Evolutionary conservation across 2,888 invertebrate species (phyloP), one percentile per base, ranked within the genome.

Genomic region (Sclerodermus sp.): DNA sequence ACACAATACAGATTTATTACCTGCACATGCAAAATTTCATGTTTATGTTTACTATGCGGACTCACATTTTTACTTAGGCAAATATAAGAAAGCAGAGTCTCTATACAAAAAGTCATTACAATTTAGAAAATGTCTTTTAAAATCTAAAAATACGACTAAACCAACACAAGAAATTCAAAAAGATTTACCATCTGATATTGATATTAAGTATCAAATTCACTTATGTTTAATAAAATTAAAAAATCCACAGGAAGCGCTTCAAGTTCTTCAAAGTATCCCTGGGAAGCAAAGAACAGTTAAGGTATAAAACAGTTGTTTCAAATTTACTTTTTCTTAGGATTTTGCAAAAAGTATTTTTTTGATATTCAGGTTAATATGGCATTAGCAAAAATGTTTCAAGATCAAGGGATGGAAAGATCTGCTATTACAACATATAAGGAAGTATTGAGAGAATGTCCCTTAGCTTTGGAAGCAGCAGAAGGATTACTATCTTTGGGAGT

Each of bases 381-480:
- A 10, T 74, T 92, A 45, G 91, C 87, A 4, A 86, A 87, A 71
- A 80, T 91, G 60, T 88, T 88, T 62, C 84, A 85, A 62, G 84
- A 86, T 55, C 82, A 82, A 48, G 88, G 88, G 10, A 85, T 85
- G 79, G 88, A 88, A 62, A 77, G 87, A 44, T 86, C 87, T 13
- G 90, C 90, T 0, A 85, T 88, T 43, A 82, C 86, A 1, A 86
- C 87, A 29, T 92, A 87, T 71, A 91, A 89, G 73, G 91, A 91
- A 79, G 90, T 91, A 9, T 71, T 93, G 42, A 82, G 86, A 58
- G 87, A 87, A 64, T 87, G 87, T 68, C 91, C 91, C 0, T 79
- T 90, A 71, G 88, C 91, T 0, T 66, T 92, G 49, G 89, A 89
- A 65, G 89, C 90, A 5, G 87, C 88, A 1, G 86, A 87, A 71